A percentile compares a stretch with the other conserved stretches of the same genome.
Conservation (phyloP, 2,888 invertebrate genomes). For the Timema podura region DNA sequence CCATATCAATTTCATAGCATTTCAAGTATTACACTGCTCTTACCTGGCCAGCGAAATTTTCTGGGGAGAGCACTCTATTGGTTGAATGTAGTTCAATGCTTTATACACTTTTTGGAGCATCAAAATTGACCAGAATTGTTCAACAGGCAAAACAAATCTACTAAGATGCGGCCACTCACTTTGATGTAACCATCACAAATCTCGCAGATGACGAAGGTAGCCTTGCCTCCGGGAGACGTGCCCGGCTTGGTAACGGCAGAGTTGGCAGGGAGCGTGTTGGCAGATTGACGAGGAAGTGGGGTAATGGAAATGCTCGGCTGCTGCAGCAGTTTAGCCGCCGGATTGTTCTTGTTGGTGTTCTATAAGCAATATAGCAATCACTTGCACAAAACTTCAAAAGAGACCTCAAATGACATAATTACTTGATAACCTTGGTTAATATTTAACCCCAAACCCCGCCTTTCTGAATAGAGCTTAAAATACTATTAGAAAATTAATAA, state of each 20-base stretch:
- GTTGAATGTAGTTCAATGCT: no score
- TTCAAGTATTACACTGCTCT: no score
- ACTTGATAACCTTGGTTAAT: no score
- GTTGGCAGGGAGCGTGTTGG: slow-evolving; percentile 44
- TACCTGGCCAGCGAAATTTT: no score
- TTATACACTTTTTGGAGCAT: no score
- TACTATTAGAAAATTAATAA: no score
- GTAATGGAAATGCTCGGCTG: slow-evolving; percentile 90
- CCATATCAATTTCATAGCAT: no score
- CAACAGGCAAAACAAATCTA: not conserved
- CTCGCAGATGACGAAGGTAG: slow-evolving; percentile 90
- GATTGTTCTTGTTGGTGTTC: slow-evolving; percentile 31
- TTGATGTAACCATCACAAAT: slow-evolving; percentile 96
- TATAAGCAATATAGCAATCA: slow-evolving; percentile 3
- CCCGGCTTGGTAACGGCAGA: slow-evolving; percentile 39
- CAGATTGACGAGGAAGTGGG: slow-evolving; percentile 69
- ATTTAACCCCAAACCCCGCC: no score
- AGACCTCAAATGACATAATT: no score
- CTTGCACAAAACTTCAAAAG: no score
- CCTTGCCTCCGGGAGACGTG: slow-evolving; percentile 56
- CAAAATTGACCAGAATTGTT: not conserved
- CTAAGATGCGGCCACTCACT: slow-evolving; percentile 38
- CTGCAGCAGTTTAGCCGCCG: slow-evolving; percentile 52
- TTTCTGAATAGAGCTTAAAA: no score
- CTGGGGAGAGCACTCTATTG: no score